These are phyloP conservation scores for Dromas ardeola DNA, from an alignment of 2,113 vertebrate genomes.

Conservation along the genomic window DNA sequence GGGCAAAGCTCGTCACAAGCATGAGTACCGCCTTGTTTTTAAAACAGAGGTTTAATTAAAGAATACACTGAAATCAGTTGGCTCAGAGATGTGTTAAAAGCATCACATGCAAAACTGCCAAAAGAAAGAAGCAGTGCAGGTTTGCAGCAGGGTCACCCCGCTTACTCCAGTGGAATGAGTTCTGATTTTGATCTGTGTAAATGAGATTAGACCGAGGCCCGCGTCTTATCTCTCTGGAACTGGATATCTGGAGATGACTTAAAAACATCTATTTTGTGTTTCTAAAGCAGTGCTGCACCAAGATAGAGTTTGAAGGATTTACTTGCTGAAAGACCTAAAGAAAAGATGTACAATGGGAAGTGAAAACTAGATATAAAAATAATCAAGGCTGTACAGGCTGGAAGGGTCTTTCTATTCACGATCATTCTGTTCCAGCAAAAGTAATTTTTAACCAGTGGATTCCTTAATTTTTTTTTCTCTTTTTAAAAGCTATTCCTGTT, in stretches of 20 bases:
- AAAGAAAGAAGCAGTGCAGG: not conserved
- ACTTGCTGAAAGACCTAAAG: not conserved
- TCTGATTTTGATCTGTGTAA: conserved; percentile 36
- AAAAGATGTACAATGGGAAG: not conserved
- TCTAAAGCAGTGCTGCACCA: not conserved
- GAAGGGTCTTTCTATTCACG: not conserved
- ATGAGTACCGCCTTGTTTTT: not conserved
- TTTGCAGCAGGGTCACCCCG: not conserved
- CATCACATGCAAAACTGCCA: not conserved
- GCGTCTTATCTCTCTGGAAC: not conserved
- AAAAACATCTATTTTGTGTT: not conserved
- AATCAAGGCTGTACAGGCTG: not conserved
- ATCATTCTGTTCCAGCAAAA: not conserved
- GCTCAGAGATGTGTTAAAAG: not conserved
- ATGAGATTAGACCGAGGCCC: not conserved
- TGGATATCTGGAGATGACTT: not conserved
- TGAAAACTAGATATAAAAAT: not conserved
- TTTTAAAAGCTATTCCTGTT: not conserved
- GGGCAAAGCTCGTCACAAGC: not conserved
- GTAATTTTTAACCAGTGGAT: not conserved
- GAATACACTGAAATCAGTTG: not conserved
- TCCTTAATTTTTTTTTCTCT: not conserved
- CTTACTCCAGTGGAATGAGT: not conserved
- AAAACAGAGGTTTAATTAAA: conserved; percentile 14
- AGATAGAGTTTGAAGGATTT: not conserved